Evolutionary conservation across 2,888 invertebrate species (phyloP).

Genomic region (Philonicus albiceps): DNA sequence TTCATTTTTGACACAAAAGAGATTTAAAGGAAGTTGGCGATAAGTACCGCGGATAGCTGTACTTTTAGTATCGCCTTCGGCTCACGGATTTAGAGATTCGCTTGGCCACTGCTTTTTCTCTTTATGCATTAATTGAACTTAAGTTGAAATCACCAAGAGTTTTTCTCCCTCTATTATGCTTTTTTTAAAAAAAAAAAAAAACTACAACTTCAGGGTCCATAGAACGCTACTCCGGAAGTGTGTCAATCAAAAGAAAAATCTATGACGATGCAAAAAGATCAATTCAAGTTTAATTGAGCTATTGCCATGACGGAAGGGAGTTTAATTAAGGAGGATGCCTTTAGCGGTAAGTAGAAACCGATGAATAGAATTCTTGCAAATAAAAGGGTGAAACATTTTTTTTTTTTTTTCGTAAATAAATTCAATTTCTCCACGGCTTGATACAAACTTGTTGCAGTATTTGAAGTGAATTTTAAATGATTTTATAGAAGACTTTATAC

Average conservation of each 20-base stretch:
- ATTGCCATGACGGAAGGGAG: neutral
- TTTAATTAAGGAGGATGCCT: neutral
- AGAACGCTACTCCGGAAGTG: neutral
- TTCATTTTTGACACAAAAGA: slow-evolving; percentile 1
- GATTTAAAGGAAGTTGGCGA: neutral
- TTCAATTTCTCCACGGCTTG: neutral
- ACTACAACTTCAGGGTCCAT: neutral
- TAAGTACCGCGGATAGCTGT: slow-evolving; percentile 9
- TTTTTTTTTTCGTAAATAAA: neutral
- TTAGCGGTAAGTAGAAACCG: neutral
- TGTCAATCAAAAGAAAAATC: neutral
- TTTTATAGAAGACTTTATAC: neutral
- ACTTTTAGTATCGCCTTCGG: slow-evolving; percentile 10
- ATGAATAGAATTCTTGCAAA: neutral
- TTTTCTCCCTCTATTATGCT: neutral
- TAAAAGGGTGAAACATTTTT: neutral
- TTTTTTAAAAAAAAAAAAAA: neutral
- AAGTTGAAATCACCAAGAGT: neutral
- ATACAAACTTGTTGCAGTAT: neutral
- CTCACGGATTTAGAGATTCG: neutral
- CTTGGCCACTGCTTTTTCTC: neutral
- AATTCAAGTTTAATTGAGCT: neutral
- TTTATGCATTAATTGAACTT: neutral
- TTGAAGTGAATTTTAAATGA: neutral
- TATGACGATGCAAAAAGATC: neutral